phyloP scores from a whole-genome alignment of 2,113 vertebrate species.

The Lagopus leucura region DNA sequence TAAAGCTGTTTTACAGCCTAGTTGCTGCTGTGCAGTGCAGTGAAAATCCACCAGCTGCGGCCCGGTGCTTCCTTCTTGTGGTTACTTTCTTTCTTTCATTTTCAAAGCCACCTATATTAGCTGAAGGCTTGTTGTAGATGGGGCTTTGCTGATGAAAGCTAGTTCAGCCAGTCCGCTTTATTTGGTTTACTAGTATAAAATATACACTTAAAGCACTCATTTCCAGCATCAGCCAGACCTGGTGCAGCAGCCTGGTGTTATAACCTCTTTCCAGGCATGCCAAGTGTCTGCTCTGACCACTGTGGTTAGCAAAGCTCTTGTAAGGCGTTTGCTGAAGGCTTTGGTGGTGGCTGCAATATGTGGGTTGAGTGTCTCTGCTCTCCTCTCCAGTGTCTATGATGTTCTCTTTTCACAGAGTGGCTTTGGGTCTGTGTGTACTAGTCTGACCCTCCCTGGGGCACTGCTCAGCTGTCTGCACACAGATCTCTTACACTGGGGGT shows the following conservation, averaged over 20 bases:
- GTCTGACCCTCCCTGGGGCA: neutral
- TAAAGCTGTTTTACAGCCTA: neutral
- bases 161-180: neutral
- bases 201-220: neutral
- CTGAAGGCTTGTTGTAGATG: neutral
- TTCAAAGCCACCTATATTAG: neutral
- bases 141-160: neutral
- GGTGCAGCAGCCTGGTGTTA: neutral
- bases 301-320: constrained; percentile 26
- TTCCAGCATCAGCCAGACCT: neutral
- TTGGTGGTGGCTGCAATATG: neutral
- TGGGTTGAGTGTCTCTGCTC: neutral
- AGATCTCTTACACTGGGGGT: neutral
- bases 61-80: neutral
- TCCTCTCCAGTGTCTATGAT: neutral
- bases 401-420: neutral
- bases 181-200: neutral
- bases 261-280: neutral
- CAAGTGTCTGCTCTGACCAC: constrained; percentile 1
- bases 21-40: accelerated
- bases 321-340: constrained; percentile 33
- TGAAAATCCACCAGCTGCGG: neutral
- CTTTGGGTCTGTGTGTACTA: neutral
- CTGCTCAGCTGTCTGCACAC: neutral
- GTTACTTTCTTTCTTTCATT: neutral